Evolutionary conservation across 2,888 invertebrate species (phyloP).

Genomic region (Amphipoea oculea): DNA sequence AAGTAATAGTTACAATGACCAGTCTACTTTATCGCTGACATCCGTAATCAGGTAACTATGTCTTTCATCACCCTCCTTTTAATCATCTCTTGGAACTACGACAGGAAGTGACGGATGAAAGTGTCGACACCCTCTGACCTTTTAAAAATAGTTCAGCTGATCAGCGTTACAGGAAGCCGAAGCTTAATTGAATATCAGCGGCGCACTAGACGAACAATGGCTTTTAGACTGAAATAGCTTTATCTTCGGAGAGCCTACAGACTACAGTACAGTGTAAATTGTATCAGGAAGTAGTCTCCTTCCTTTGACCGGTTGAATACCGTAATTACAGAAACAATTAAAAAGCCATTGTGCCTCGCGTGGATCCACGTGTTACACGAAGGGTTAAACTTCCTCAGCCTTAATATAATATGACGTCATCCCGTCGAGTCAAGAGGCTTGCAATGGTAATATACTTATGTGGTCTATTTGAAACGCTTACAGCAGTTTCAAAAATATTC

Average conservation of each 20-base stretch:
- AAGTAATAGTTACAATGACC: conserved; percentile 39
- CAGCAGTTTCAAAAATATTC: background rate
- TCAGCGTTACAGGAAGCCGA: background rate
- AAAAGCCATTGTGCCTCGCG: background rate
- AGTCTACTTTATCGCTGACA: conserved; percentile 9
- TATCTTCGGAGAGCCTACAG: background rate
- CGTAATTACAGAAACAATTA: background rate
- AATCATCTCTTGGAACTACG: background rate
- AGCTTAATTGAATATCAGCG: conserved; percentile 26
- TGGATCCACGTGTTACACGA: background rate
- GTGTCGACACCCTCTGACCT: background rate
- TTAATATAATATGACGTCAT: conserved; percentile 3
- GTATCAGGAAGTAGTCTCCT: background rate
- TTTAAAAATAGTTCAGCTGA: conserved; percentile 3
- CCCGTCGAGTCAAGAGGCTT: background rate
- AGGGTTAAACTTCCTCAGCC: background rate
- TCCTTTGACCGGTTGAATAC: background rate
- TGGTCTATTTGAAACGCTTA: background rate
- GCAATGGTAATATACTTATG: background rate
- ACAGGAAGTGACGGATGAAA: background rate
- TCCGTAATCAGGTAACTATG: background rate
- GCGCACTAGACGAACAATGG: conserved; percentile 1
- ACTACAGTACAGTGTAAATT: conserved; percentile 4
- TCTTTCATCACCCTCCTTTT: conserved; percentile 1
- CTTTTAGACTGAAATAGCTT: conserved; percentile 17